Evolutionary conservation across 1,140 invertebrate species (phyloP).

Genomic region (Solenopsis fugax): DNA sequence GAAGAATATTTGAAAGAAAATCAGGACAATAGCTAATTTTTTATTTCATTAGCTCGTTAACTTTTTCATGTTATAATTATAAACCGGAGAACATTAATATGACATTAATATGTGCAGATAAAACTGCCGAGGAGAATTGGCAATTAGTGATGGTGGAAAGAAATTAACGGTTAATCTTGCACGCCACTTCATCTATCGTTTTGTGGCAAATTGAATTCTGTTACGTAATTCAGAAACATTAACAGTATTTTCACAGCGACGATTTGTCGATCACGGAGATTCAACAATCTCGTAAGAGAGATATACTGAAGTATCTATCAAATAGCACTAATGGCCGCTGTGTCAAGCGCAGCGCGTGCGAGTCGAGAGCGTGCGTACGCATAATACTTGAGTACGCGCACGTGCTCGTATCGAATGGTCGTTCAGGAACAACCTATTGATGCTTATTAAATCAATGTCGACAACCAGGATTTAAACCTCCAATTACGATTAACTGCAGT

Average conservation of each 20-base stretch:
- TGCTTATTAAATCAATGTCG: slow-evolving; percentile 75
- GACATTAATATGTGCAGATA: not conserved
- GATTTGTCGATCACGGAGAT: slow-evolving; percentile 57
- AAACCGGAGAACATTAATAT: not conserved
- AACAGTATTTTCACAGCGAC: slow-evolving; percentile 6
- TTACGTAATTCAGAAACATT: not conserved
- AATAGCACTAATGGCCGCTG: slow-evolving; percentile 47
- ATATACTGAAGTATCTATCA: slow-evolving; percentile 24
- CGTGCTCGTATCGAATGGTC: slow-evolving; percentile 61
- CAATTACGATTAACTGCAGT: not conserved
- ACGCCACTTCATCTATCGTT: not conserved
- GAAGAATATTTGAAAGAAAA: no score
- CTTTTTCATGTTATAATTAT: no score
- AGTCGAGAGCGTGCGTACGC: slow-evolving; percentile 66
- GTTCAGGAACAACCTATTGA: slow-evolving; percentile 69
- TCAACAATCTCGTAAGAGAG: slow-evolving; percentile 55
- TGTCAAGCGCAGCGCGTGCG: slow-evolving; percentile 14
- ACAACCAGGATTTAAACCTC: slow-evolving; percentile 55
- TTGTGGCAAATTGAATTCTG: slow-evolving; percentile 7
- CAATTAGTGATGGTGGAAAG: not conserved
- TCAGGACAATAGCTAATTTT: no score
- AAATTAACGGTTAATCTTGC: not conserved
- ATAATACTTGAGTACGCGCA: slow-evolving; percentile 60
- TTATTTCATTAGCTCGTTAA: no score
- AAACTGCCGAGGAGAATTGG: not conserved